These are phyloP conservation scores for Argyresthia goedartella DNA, from an alignment of 2,888 invertebrate species.

Conservation along the genomic window DNA sequence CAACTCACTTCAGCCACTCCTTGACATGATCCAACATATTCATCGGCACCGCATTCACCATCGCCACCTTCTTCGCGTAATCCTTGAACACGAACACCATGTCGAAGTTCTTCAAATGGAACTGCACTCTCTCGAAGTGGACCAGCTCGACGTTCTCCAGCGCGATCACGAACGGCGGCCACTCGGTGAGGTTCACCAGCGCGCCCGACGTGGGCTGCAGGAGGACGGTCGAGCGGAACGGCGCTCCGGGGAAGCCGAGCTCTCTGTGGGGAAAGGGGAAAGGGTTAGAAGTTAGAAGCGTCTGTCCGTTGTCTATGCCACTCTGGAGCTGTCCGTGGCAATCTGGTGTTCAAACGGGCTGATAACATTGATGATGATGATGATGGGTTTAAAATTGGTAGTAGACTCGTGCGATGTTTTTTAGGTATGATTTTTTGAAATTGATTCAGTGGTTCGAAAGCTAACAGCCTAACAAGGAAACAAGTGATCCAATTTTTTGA, in stretches of 20 bases:
- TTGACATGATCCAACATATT: constrained; percentile 99
- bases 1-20: constrained; percentile 95
- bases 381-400: too few relatives aligned
- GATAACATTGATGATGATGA: too few relatives aligned
- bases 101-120: constrained; percentile 99
- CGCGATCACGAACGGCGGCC: constrained; percentile 99
- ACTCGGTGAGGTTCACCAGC: constrained; percentile 96
- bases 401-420: too few relatives aligned
- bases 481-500: too few relatives aligned
- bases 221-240: constrained; percentile 94
- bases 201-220: constrained; percentile 99
- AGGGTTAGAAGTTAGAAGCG: not conserved
- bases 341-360: too few relatives aligned
- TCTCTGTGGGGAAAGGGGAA: constrained; percentile 71
- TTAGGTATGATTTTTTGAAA: too few relatives aligned
- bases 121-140: constrained; percentile 98
- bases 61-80: constrained; percentile 92
- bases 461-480: too few relatives aligned
- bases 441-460: too few relatives aligned
- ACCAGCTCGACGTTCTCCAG: constrained; percentile 98
- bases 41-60: constrained; percentile 99
- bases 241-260: constrained; percentile 97
- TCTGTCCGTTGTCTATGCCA: too few relatives aligned
- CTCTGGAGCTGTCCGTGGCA: too few relatives aligned
- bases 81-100: constrained; percentile 99